Evolutionary conservation across 2,797 vertebrate species (phyloP).

Genomic region (Xenopus petersii): DNA sequence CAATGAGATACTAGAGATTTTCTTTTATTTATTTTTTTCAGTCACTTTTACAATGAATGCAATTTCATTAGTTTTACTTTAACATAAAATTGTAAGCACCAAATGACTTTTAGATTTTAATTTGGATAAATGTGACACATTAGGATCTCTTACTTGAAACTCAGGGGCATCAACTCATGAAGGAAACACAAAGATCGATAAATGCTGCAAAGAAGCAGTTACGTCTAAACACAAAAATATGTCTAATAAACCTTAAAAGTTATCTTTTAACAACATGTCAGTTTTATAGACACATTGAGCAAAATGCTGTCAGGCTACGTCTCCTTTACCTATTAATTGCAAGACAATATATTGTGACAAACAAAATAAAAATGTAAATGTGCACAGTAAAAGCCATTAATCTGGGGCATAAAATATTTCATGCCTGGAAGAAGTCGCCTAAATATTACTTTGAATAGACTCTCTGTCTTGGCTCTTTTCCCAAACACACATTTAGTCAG

Average conservation of each 20-base stretch:
- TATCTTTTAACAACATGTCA: slow-evolving; percentile 30
- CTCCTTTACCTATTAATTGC: slow-evolving; percentile 39
- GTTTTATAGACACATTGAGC: slow-evolving; percentile 28
- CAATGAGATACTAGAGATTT: no score
- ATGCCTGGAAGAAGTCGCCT: slow-evolving; percentile 21
- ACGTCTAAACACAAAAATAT: slow-evolving; percentile 14
- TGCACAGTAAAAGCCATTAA: slow-evolving; percentile 17
- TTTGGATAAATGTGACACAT: no score
- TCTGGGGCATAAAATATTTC: slow-evolving; percentile 31
- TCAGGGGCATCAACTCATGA: background rate
- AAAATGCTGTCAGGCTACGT: slow-evolving; percentile 32
- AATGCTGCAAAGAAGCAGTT: slow-evolving; percentile 9
- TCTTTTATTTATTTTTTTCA: no score
- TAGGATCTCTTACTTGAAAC: no score
- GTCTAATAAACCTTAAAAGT: slow-evolving; percentile 22
- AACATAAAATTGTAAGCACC: no score
- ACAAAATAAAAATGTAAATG: slow-evolving; percentile 42
- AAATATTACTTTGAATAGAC: slow-evolving; percentile 9
- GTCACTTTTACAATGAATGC: no score
- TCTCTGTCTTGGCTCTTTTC: slow-evolving; percentile 31
- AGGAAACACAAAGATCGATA: slow-evolving; percentile 8
- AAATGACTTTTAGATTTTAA: no score
- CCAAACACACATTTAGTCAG: slow-evolving; percentile 31
- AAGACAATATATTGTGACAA: slow-evolving; percentile 28
- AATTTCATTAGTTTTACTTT: no score